Conservation (phyloP, 2,797 vertebrate species). For the Leptatherina wallacei region DNA sequence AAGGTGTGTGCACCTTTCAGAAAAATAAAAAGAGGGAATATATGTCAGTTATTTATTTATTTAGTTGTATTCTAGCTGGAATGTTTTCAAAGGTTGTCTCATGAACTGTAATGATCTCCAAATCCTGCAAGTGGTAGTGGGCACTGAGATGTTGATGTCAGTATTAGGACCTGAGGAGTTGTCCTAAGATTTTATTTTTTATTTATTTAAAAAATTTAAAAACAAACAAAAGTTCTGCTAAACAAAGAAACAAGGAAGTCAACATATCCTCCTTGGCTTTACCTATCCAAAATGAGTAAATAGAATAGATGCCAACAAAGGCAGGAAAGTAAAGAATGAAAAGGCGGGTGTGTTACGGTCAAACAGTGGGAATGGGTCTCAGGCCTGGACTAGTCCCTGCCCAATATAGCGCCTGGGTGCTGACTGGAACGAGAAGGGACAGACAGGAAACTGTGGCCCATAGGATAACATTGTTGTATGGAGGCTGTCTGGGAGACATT, state of each 20-base stretch:
- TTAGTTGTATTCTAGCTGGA: neutral
- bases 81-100: neutral
- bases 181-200: constrained; percentile 11
- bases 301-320: constrained; percentile 80
- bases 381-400: constrained; percentile 67
- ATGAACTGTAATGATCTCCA: constrained; percentile 45
- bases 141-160: constrained; percentile 45
- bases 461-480: constrained; percentile 83
- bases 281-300: constrained; percentile 74
- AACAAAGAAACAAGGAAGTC: constrained; percentile 80
- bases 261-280: constrained; percentile 71
- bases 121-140: constrained; percentile 37
- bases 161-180: constrained; percentile 41
- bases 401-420: constrained; percentile 80
- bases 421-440: constrained; percentile 68
- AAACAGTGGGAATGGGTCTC: constrained; percentile 69
- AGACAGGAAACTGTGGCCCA: constrained; percentile 79
- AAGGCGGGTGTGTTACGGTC: constrained; percentile 61
- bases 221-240: constrained; percentile 44
- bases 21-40: neutral
- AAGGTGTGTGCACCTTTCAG: constrained; percentile 44
- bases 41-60: constrained; percentile 26
- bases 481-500: constrained; percentile 71
- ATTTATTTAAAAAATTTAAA: constrained; percentile 28
- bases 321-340: constrained; percentile 80